phyloP scores from a whole-genome alignment of 2,797 vertebrate genomes.

The Corythornis leucogaster region DNA sequence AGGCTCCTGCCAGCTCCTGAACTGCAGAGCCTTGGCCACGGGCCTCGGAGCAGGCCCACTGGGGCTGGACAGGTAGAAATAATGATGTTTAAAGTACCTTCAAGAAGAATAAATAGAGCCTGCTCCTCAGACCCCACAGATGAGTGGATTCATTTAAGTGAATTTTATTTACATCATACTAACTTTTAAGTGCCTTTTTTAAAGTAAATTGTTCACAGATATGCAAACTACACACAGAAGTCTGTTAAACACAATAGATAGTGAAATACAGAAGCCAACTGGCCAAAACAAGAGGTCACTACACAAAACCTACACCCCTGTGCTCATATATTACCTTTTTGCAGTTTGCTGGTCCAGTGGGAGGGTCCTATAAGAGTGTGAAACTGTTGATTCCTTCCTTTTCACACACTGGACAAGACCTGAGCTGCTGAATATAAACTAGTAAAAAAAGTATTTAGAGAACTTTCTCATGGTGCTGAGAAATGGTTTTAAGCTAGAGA shows the following conservation, averaged over 20 bases:
- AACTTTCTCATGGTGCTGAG: neutral
- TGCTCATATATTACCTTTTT: neutral
- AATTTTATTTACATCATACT: neutral
- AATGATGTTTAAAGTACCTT: neutral
- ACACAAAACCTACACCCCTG: neutral
- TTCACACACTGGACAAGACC: neutral
- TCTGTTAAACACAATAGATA: neutral
- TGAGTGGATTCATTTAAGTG: neutral
- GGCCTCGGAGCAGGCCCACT: neutral
- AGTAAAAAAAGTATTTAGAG: neutral
- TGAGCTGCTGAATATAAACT: neutral
- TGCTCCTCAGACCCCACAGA: neutral
- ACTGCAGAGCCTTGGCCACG: neutral
- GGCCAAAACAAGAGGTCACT: neutral
- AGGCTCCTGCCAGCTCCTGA: neutral
- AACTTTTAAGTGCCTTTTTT: neutral
- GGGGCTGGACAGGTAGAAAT: neutral
- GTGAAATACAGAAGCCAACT: neutral
- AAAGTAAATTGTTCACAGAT: neutral
- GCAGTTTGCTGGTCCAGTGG: neutral
- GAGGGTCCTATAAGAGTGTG: neutral
- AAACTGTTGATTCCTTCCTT: neutral
- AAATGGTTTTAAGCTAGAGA: neutral
- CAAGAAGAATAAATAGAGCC: neutral
- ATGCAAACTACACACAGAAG: neutral